Conservation (phyloP, 2,113 vertebrate genomes). For the Callaeas wilsoni region DNA sequence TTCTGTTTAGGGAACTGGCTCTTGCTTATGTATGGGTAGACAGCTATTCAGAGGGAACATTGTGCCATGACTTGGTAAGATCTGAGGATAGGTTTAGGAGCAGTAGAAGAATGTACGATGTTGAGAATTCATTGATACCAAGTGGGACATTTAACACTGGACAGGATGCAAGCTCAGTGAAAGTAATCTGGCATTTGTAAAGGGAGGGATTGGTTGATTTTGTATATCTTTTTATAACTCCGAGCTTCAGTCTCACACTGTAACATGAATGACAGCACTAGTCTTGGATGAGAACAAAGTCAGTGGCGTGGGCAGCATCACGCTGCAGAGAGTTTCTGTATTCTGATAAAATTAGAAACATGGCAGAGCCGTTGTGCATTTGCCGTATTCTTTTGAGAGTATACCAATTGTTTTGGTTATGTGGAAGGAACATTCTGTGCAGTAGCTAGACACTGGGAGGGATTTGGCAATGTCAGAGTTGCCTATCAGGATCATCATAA, state of each 20-base stretch:
- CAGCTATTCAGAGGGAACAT: not conserved
- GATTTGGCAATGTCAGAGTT: slow-evolving; percentile 50
- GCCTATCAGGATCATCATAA: slow-evolving; percentile 53
- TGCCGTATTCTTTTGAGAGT: not conserved
- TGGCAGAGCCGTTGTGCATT: not conserved
- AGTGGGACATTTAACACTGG: not conserved
- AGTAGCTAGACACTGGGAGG: not conserved
- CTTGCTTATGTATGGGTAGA: not conserved
- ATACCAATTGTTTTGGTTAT: not conserved
- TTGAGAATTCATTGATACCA: not conserved
- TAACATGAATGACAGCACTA: not conserved
- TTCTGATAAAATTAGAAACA: not conserved
- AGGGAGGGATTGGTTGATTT: not conserved
- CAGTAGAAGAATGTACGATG: not conserved
- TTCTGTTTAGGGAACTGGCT: not conserved
- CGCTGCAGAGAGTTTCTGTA: not conserved
- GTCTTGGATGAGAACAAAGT: not conserved
- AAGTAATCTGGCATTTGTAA: not conserved
- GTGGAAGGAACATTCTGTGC: not conserved
- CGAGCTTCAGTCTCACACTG: not conserved
- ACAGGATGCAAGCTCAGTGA: not conserved
- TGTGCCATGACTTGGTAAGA: not conserved
- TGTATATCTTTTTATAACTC: not conserved
- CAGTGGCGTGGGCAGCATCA: not conserved
- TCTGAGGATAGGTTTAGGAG: not conserved